These are phyloP conservation scores for Agelastica alni DNA, from an alignment of 2,888 invertebrate genomes.

Conservation along the genomic window DNA sequence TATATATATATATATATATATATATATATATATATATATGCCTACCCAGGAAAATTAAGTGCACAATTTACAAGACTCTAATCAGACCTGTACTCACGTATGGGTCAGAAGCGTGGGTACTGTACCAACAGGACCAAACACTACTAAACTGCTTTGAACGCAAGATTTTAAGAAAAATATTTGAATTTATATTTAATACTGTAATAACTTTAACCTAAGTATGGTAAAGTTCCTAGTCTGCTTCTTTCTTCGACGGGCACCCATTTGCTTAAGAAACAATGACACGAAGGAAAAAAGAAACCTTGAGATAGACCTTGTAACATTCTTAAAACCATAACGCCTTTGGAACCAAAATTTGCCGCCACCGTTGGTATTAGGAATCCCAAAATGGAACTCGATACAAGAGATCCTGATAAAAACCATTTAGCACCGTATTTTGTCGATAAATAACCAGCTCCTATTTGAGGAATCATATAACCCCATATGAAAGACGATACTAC, in stretches of 20 bases:
- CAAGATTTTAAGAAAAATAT: too few relatives aligned
- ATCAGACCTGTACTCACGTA: too few relatives aligned
- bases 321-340: slow-evolving; percentile 68
- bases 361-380: slow-evolving; percentile 71
- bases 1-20: too few relatives aligned
- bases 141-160: too few relatives aligned
- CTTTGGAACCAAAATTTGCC: slow-evolving; percentile 64
- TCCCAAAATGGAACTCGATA: slow-evolving; percentile 66
- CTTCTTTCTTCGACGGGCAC: slow-evolving; percentile 70
- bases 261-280: slow-evolving; percentile 78
- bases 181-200: too few relatives aligned
- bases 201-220: slow-evolving; percentile 60
- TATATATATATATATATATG: too few relatives aligned
- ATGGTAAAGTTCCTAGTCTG: slow-evolving; percentile 68
- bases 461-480: slow-evolving; percentile 77
- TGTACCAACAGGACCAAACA: too few relatives aligned
- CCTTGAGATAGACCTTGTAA: slow-evolving; percentile 76
- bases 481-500: slow-evolving; percentile 77
- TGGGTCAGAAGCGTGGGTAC: too few relatives aligned
- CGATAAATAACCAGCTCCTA: slow-evolving; percentile 72
- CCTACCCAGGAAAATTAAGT: too few relatives aligned
- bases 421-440: slow-evolving; percentile 74
- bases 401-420: slow-evolving; percentile 62
- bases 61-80: too few relatives aligned
- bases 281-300: slow-evolving; percentile 71